Evolutionary conservation across 1,140 invertebrate genomes (phyloP).

Genomic region (Samia ricini): DNA sequence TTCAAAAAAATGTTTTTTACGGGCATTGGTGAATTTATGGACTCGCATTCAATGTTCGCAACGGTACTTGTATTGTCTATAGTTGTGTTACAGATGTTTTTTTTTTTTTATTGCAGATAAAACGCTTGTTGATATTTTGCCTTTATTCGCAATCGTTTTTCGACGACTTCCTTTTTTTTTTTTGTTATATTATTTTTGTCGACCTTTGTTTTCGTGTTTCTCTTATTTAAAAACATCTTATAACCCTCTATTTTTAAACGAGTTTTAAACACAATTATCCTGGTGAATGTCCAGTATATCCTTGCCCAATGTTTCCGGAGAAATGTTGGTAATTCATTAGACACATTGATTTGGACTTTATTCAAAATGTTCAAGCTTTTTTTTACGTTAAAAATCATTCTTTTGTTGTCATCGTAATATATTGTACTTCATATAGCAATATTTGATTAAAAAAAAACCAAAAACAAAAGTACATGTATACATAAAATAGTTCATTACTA

Average conservation of each 20-base stretch:
- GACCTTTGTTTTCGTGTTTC: slow-evolving; percentile 31
- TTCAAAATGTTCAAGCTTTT: neutral
- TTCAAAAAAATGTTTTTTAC: slow-evolving; percentile 35
- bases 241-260: slow-evolving; percentile 37
- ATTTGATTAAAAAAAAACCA: too few species aligned
- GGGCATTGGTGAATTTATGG: slow-evolving; percentile 44
- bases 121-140: neutral
- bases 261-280: slow-evolving; percentile 20
- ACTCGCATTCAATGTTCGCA: slow-evolving; percentile 40
- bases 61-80: slow-evolving; percentile 57
- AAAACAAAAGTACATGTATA: too few species aligned
- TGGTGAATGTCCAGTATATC: too few species aligned
- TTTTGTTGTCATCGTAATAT: too few species aligned
- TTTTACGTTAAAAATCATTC: neutral
- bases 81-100: slow-evolving; percentile 47
- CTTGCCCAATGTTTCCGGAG: slow-evolving; percentile 23
- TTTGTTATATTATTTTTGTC: slow-evolving; percentile 9
- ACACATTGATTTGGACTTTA: neutral
- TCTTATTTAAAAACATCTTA: slow-evolving; percentile 24
- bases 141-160: slow-evolving; percentile 8
- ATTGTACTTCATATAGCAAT: too few species aligned
- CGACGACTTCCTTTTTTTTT: slow-evolving; percentile 19
- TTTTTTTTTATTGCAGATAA: slow-evolving; percentile 14
- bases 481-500: too few species aligned
- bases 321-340: slow-evolving; percentile 11